phyloP scores from a whole-genome alignment of 1,140 invertebrate species.

The Temnothorax longispinosus region DNA sequence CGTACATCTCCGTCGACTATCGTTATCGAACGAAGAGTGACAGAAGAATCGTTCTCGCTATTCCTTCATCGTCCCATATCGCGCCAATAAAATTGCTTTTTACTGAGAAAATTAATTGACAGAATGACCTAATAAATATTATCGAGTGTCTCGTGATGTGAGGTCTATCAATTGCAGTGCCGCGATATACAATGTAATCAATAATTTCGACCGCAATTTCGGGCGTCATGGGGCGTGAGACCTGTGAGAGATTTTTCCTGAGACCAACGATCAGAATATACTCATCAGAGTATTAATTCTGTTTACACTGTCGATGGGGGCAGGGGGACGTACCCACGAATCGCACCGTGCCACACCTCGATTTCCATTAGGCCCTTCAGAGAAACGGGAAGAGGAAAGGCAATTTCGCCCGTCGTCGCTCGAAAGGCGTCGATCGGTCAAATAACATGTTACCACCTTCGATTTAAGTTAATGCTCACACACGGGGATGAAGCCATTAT shows the following conservation, averaged over 20 bases:
- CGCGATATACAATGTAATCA: constrained; percentile 1
- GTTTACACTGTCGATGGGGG: constrained; percentile 62
- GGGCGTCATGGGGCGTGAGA: constrained; percentile 1
- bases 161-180: not conserved
- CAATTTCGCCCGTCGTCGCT: constrained; percentile 55
- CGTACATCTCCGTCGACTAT: not conserved
- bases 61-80: not conserved
- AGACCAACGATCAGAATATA: constrained; percentile 29
- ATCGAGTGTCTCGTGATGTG: not conserved
- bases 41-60: not conserved
- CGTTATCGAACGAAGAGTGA: not conserved
- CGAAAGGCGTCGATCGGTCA: constrained; percentile 64
- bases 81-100: not conserved
- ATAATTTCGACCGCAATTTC: constrained; percentile 51
- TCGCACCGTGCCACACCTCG: constrained; percentile 6
- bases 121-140: not conserved
- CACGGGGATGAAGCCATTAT: constrained; percentile 71
- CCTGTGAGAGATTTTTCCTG: not conserved
- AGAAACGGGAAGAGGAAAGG: constrained; percentile 26
- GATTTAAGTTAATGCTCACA: constrained; percentile 12
- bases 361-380: constrained; percentile 60
- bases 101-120: constrained; percentile 4
- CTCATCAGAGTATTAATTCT: constrained; percentile 56
- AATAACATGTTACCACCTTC: constrained; percentile 74
- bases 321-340: not conserved